Evolutionary conservation across 2,888 invertebrate species (phyloP).

Genomic region (Cistogaster globosa): DNA sequence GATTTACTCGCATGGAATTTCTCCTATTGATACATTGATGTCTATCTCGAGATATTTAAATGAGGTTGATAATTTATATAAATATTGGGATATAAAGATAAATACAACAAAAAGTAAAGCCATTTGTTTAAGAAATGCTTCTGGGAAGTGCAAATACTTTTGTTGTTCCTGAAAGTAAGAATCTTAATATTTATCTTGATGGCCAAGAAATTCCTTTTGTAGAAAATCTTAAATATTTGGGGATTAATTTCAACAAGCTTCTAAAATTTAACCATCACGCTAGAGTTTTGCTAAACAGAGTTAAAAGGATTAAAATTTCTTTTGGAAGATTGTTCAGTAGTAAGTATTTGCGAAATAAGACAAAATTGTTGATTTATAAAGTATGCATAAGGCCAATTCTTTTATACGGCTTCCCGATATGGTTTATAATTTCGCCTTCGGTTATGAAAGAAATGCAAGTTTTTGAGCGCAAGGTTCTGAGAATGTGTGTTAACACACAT

Average conservation of each 20-base stretch:
- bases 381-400: neutral
- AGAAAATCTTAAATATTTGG: conserved; percentile 14
- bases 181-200: neutral
- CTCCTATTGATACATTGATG: no score
- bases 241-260: neutral
- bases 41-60: no score
- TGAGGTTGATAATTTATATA: no score
- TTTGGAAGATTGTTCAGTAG: neutral
- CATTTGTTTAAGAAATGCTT: no score
- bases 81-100: no score
- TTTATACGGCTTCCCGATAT: neutral
- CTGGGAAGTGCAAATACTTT: no score
- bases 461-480: no score
- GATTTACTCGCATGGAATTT: no score
- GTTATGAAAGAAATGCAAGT: neutral
- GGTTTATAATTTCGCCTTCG: neutral
- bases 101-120: no score
- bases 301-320: neutral
- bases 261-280: conserved; percentile 18
- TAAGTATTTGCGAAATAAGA: neutral
- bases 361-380: neutral
- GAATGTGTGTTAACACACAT: conserved; percentile 17
- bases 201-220: conserved; percentile 1
- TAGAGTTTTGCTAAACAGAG: neutral
- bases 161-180: conserved; percentile 8